Evolutionary conservation across 2,888 invertebrate species (phyloP), one percentile per base, ranked within the genome.

Genomic region (Teinopalpus imperialis): DNA sequence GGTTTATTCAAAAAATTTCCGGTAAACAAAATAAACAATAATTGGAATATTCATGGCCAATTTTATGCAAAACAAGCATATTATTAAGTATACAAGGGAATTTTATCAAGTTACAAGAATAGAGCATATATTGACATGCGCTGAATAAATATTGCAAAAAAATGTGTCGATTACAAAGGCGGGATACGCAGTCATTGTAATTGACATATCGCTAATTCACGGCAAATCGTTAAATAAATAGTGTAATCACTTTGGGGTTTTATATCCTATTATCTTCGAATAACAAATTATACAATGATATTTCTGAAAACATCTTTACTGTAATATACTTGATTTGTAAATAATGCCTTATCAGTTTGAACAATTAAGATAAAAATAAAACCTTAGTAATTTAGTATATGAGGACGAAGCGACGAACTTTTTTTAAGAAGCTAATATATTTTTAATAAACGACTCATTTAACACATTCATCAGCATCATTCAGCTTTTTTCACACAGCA

Each of bases 1-100:
- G 16, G 18, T 37, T 37, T 27, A 37, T 27, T 18, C 26, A 27
- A 27, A 26, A 26, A 37, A 26, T 27, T 27, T 37, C 27, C 37
- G 27, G 18, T 27, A 27, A 18, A 12, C n/a, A 5, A 20, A 12
- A 20, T n/a, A 20, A 14, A 23, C 35, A 3, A 24, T 10, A 9
- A 37, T 37, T 18, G 6, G 13, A 4, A 16, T 9, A 16, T 36
- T 27, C 27, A 37, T 3, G 18, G 27, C 6, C 37, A 12, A n/a
- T 18, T 18, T n/a, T 27, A n/a, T 7, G 27, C 10, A n/a, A n/a
- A 34, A 23, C 9, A 34, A 4, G 8, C 14, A 20, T 18, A 37
- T 12, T n/a, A 37, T 27, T 12, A 27, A 37, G 18, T 2, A 13
- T 29, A 9, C 2, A 16, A 16, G 16, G 2, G 16, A 4, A 3